Percentiles rank a stretch among this genome's conserved stretches.
Conservation (phyloP, 2,797 vertebrate species). For the Lutjanus campechanus region DNA sequence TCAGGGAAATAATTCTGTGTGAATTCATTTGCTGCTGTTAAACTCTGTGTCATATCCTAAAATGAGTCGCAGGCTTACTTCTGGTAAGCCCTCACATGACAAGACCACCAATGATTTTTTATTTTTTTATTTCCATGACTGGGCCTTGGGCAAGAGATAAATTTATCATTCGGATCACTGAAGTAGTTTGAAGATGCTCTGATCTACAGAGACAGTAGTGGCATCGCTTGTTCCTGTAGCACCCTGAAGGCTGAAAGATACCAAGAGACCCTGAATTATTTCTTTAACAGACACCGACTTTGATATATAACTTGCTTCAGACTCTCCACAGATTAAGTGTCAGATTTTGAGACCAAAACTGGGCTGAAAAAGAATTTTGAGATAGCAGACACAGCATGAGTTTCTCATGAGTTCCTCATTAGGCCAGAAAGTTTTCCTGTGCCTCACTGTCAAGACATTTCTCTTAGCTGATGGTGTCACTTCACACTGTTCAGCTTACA, state of each 20-base stretch:
- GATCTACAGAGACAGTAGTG: conserved; percentile 43
- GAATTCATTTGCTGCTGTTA: conserved; percentile 1
- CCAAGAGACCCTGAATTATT: neutral
- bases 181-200: conserved; percentile 15
- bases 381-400: neutral
- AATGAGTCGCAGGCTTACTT: conserved; percentile 23
- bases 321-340: conserved; percentile 2
- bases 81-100: conserved; percentile 32
- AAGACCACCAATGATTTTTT: neutral
- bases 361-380: neutral
- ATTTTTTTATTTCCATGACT: conserved; percentile 11
- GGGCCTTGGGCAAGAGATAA: conserved; percentile 20
- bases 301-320: conserved; percentile 5
- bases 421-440: neutral
- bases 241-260: conserved; percentile 3
- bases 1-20: neutral
- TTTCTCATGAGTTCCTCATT: neutral
- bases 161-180: conserved; percentile 17
- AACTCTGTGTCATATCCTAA: conserved; percentile 8
- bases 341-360: neutral
- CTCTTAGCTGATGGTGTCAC: neutral
- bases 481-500: neutral
- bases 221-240: neutral
- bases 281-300: neutral
- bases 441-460: neutral